A percentile compares a stretch with the other conserved stretches of the same genome.
phyloP scores from a whole-genome alignment of 2,113 vertebrate species.

The Paradisaea rubra region DNA sequence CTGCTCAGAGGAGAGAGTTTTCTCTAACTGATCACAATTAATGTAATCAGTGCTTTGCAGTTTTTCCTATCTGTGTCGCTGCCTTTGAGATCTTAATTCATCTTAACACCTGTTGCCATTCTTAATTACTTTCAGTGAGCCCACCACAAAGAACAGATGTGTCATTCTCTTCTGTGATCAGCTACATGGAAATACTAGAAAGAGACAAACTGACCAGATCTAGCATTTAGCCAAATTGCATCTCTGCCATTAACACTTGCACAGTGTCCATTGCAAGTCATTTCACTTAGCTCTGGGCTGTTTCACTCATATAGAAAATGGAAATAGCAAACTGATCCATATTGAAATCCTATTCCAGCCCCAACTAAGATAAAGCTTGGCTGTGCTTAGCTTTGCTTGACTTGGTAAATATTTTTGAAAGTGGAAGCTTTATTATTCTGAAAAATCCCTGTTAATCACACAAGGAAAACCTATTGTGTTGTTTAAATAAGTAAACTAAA shows the following conservation, averaged over 20 bases:
- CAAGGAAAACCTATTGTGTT: not conserved
- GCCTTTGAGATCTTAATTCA: constrained; percentile 5
- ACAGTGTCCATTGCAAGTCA: not conserved
- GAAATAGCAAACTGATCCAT: not conserved
- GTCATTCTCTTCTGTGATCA: not conserved
- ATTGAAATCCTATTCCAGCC: not conserved
- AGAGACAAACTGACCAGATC: not conserved
- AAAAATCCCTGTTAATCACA: not conserved
- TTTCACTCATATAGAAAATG: not conserved
- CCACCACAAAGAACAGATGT: not conserved
- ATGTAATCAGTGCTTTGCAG: not conserved
- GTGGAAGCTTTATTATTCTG: not conserved
- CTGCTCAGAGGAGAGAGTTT: not conserved
- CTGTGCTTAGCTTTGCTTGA: not conserved
- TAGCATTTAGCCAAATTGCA: not conserved
- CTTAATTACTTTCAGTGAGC: constrained; percentile 16
- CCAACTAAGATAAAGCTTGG: not conserved
- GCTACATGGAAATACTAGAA: not conserved
- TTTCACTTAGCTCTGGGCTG: not conserved
- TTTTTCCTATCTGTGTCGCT: not conserved
- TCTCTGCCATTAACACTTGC: not conserved
- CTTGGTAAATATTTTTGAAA: not conserved
- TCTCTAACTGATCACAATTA: not conserved
- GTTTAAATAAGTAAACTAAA: not conserved
- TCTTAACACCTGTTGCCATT: not conserved